Conservation (phyloP, 2,888 invertebrate species). For the Siphlonurus alternatus region DNA sequence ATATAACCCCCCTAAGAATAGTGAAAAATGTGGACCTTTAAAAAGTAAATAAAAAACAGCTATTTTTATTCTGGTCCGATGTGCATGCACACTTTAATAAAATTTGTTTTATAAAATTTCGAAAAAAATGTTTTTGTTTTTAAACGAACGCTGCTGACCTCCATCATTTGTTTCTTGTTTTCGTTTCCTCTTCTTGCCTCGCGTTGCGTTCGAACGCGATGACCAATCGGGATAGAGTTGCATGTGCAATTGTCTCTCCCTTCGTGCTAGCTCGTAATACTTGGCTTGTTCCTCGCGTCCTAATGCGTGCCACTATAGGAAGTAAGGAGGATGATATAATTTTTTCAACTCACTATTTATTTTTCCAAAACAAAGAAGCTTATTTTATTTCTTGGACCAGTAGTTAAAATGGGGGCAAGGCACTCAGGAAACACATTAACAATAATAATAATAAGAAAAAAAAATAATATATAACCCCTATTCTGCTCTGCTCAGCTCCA, state of each 20-base stretch:
- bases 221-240: conserved; percentile 99
- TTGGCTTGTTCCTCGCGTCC: conserved; percentile 98
- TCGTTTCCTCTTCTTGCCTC: conserved; percentile 99
- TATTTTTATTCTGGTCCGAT: not conserved
- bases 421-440: not conserved
- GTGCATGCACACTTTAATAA: not conserved
- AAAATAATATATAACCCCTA: not conserved
- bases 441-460: not conserved
- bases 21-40: not conserved
- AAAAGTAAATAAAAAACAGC: not conserved
- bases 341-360: conserved; percentile 7
- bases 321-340: conserved; percentile 27
- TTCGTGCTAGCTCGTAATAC: conserved; percentile 97
- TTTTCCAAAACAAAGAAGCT: conserved; percentile 10
- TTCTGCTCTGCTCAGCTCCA: conserved; percentile 1
- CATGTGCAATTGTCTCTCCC: conserved; percentile 97
- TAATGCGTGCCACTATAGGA: conserved; percentile 95
- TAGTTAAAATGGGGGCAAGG: not conserved
- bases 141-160: conserved; percentile 35
- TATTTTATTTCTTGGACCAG: not conserved
- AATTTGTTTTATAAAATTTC: not conserved
- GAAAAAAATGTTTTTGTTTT: conserved; percentile 11
- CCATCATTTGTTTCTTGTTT: conserved; percentile 94
- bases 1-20: not conserved
- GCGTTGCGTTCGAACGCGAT: conserved; percentile 98